A percentile compares a stretch with the other conserved stretches of the same genome.
phyloP scores from a whole-genome alignment of 2,888 invertebrate genomes.

The Drosophila colorata region DNA sequence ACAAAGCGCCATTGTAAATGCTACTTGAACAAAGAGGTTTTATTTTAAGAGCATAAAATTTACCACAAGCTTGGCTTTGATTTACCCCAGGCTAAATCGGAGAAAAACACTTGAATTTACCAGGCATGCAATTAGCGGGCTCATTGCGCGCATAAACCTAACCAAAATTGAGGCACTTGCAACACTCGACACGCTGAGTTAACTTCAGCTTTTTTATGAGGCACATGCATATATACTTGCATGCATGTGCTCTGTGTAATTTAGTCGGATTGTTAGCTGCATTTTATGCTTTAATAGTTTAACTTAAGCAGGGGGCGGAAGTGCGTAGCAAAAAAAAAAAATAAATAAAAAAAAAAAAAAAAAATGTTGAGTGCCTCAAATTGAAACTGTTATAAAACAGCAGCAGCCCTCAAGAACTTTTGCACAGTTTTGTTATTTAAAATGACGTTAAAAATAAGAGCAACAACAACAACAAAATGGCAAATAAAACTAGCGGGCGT shows the following conservation, averaged over 20 bases:
- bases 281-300: conserved; percentile 71
- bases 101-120: conserved; percentile 6
- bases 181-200: conserved; percentile 11
- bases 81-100: background rate
- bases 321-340: background rate
- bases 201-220: conserved; percentile 25
- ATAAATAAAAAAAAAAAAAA: background rate
- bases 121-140: conserved; percentile 26
- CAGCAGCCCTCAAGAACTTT: conserved; percentile 41
- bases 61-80: background rate
- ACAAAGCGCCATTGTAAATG: background rate
- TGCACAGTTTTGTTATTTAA: conserved; percentile 54
- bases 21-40: background rate
- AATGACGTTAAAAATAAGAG: conserved; percentile 65
- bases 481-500: conserved; percentile 62
- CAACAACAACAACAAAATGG: conserved; percentile 41
- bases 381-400: conserved; percentile 57
- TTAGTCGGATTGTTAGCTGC: conserved; percentile 39
- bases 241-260: conserved; percentile 39
- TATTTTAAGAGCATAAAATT: background rate
- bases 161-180: conserved; percentile 24
- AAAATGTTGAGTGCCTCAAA: conserved; percentile 33
- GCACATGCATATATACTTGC: conserved; percentile 10
- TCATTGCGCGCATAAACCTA: conserved; percentile 22
- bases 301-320: conserved; percentile 30